Evolutionary conservation across 2,888 invertebrate genomes (phyloP).

Genomic region (Mycalesis mineus): DNA sequence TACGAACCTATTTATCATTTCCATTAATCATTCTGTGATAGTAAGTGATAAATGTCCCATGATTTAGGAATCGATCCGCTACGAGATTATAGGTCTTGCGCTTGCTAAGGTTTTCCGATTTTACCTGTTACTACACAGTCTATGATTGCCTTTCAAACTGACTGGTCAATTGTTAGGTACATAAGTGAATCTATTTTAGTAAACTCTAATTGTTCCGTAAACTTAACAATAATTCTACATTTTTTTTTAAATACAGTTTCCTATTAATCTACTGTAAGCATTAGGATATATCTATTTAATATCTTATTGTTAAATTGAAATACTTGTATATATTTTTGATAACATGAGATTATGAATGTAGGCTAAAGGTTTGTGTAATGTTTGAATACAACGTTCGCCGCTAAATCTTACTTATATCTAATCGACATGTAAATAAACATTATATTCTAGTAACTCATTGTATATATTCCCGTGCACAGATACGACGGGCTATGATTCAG

Average conservation of each 20-base stretch:
- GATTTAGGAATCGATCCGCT: slow-evolving; percentile 22
- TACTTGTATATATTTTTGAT: background rate
- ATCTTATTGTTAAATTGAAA: no score
- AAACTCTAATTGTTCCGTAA: no score
- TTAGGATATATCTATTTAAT: background rate
- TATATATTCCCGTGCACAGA: slow-evolving; percentile 37
- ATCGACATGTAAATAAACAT: slow-evolving; percentile 7
- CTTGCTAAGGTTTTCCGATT: slow-evolving; percentile 12
- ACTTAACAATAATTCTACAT: no score
- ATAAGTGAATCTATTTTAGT: background rate
- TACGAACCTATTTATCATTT: slow-evolving; percentile 3
- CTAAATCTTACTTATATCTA: background rate
- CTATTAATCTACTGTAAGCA: background rate
- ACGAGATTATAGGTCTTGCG: slow-evolving; percentile 11
- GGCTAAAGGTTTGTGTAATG: background rate
- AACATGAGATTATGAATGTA: background rate
- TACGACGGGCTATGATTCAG: slow-evolving; percentile 35
- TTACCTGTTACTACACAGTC: slow-evolving; percentile 20
- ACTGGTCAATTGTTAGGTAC: background rate
- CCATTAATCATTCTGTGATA: slow-evolving; percentile 11
- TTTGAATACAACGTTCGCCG: background rate
- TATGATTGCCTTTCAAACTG: slow-evolving; percentile 1
- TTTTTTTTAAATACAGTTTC: background rate
- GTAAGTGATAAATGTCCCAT: slow-evolving; percentile 22
- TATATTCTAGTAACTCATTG: background rate